Evolutionary conservation across 2,113 vertebrate species (phyloP).

Genomic region (Megaceryle maxima): DNA sequence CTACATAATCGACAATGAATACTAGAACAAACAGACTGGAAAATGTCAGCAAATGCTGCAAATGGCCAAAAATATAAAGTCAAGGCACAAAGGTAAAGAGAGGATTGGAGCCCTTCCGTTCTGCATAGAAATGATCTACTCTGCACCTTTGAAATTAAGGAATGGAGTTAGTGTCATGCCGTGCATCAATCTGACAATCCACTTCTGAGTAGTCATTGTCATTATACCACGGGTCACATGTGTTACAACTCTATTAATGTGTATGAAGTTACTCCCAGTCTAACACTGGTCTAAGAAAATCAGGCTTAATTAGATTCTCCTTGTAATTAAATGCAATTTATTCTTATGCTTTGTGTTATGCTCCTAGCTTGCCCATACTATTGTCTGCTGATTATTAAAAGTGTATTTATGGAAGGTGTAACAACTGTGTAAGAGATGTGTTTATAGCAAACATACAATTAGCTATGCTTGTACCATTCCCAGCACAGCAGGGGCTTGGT

Average conservation of each 20-base stretch:
- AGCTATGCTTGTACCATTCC: neutral
- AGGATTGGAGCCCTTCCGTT: neutral
- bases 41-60: constrained; percentile 19
- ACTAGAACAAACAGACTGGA: neutral
- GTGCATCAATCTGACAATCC: constrained; percentile 50
- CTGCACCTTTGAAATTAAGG: constrained; percentile 36
- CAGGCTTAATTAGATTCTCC: constrained; percentile 58
- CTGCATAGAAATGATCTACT: neutral
- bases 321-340: constrained; percentile 69
- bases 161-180: constrained; percentile 4
- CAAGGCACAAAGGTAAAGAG: neutral
- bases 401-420: constrained; percentile 50
- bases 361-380: constrained; percentile 37
- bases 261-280: constrained; percentile 54
- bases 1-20: neutral
- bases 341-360: constrained; percentile 44
- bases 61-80: constrained; percentile 18
- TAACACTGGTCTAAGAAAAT: constrained; percentile 47
- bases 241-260: constrained; percentile 60
- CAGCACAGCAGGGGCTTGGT: constrained; percentile 43
- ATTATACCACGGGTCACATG: constrained; percentile 38
- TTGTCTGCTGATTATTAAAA: constrained; percentile 55
- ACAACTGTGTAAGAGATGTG: constrained; percentile 26
- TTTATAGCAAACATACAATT: constrained; percentile 46
- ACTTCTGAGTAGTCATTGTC: constrained; percentile 53